Evolutionary conservation across 2,113 vertebrate genomes (phyloP).

Genomic region (Nothocercus nigrocapillus): DNA sequence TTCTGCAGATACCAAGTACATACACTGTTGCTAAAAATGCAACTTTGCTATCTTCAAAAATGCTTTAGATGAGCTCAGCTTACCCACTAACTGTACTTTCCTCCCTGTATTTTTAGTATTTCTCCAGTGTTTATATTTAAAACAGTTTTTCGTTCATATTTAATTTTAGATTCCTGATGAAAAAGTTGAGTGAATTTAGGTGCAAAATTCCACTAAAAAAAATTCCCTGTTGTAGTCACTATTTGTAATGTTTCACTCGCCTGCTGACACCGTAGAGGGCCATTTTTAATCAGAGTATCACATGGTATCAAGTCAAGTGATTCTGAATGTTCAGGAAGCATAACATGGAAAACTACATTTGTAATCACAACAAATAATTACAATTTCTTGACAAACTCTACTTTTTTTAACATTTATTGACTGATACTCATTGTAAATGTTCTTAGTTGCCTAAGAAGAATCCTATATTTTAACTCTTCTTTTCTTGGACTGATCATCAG

Average conservation of each 20-base stretch:
- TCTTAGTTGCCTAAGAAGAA: not conserved
- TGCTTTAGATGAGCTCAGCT: not conserved
- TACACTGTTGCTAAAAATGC: not conserved
- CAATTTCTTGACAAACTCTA: not conserved
- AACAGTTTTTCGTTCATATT: not conserved
- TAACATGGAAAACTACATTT: not conserved
- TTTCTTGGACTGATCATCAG: not conserved
- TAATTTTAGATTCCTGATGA: not conserved
- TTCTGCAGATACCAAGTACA: not conserved
- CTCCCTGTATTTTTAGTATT: not conserved
- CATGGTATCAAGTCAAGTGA: not conserved
- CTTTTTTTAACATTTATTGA: not conserved
- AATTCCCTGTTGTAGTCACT: fast-evolving
- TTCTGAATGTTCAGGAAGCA: not conserved
- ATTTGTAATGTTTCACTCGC: not conserved
- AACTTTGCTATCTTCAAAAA: not conserved
- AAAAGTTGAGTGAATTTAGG: not conserved
- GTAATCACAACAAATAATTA: not conserved
- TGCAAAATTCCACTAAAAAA: not conserved
- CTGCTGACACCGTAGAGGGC: not conserved
- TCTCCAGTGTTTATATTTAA: not conserved
- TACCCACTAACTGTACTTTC: not conserved
- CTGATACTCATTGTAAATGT: not conserved
- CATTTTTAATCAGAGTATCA: not conserved
- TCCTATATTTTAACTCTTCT: not conserved